A percentile compares a stretch with the other conserved stretches of the same genome.
These are phyloP conservation scores for Leptopilina clavipes DNA, from an alignment of 1,140 invertebrate genomes.

Conservation along the genomic window DNA sequence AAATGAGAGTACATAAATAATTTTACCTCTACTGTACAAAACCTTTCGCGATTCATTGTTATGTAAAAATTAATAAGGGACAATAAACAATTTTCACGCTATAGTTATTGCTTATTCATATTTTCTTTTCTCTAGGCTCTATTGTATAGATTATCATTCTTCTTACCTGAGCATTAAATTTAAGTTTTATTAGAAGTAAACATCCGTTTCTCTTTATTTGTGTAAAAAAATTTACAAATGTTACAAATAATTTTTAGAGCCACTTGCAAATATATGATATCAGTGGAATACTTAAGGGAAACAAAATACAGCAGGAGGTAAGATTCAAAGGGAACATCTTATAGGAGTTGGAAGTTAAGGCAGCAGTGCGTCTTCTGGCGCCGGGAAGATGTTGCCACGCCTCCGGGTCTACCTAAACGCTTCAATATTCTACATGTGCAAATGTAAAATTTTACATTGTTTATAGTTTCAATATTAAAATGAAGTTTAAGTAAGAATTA, in stretches of 20 bases:
- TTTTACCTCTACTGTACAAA: no score
- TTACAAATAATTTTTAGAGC: not conserved
- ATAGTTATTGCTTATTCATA: no score
- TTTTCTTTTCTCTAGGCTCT: no score
- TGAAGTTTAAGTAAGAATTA: no score
- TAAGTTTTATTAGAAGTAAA: no score
- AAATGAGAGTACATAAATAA: no score
- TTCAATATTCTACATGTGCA: constrained; percentile 52
- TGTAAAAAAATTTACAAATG: not conserved
- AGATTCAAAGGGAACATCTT: constrained; percentile 41
- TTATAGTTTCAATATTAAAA: not conserved
- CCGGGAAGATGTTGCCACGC: constrained; percentile 64
- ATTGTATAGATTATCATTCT: no score
- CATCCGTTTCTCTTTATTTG: no score
- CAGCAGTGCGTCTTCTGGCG: constrained; percentile 67
- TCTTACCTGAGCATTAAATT: no score
- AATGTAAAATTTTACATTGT: constrained; percentile 59
- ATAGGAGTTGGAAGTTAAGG: constrained; percentile 58
- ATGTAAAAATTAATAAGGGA: no score
- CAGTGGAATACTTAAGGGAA: not conserved
- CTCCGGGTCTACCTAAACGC: constrained; percentile 47
- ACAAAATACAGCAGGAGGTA: constrained; percentile 41
- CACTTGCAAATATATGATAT: not conserved
- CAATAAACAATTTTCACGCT: no score
- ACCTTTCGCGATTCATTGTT: no score